These are phyloP conservation scores for Apodemus speciosus DNA, from an alignment of 2,113 vertebrate species.

Conservation along the genomic window DNA sequence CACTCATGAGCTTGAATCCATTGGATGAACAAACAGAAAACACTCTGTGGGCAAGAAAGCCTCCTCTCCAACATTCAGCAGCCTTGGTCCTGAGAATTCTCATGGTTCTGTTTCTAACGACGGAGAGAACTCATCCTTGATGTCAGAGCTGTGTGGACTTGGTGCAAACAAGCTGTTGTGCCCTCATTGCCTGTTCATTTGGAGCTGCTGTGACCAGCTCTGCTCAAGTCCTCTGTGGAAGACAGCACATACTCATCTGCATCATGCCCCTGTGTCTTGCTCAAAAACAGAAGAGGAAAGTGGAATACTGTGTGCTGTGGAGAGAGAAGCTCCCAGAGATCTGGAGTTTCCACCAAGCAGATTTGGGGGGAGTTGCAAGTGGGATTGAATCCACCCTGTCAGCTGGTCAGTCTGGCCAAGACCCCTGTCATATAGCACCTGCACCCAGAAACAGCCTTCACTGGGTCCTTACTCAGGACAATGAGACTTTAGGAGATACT, in stretches of 20 bases:
- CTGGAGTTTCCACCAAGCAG: not conserved
- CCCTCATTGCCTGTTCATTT: fast-evolving
- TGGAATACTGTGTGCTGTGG: not conserved
- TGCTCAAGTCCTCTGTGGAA: not conserved
- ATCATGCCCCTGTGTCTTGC: not conserved
- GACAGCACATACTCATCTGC: too few species aligned
- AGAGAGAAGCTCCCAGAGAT: fast-evolving
- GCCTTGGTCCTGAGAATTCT: not conserved
- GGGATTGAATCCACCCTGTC: not conserved
- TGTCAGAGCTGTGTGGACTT: not conserved
- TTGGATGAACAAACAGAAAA: fast-evolving
- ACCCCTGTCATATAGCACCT: not conserved
- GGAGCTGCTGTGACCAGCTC: fast-evolving
- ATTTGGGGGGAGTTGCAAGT: not conserved
- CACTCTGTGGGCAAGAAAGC: fast-evolving
- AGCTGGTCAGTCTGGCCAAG: not conserved
- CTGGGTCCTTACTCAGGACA: not conserved
- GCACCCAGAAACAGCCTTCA: too few species aligned
- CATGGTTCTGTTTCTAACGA: not conserved
- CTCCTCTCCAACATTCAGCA: too few species aligned
- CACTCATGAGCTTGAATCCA: fast-evolving
- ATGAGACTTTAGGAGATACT: not conserved
- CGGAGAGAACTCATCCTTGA: not conserved
- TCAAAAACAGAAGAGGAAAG: not conserved
- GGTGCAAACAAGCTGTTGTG: not conserved